phyloP scores from a whole-genome alignment of 2,797 vertebrate species.

The Erithacus rubecula region DNA sequence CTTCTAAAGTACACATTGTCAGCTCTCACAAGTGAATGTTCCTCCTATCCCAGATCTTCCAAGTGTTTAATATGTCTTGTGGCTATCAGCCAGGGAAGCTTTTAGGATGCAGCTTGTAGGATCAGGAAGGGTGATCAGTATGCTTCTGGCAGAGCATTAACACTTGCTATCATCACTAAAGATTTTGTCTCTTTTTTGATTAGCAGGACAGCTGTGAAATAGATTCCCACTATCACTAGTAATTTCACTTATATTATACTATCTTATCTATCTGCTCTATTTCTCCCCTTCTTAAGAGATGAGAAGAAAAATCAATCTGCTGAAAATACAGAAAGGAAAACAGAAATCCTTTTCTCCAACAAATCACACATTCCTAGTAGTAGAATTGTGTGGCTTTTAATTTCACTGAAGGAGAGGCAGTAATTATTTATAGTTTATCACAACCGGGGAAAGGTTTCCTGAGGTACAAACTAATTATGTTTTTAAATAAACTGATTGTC shows the following conservation, averaged over 20 bases:
- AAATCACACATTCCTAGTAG: conserved; percentile 27
- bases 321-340: neutral
- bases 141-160: neutral
- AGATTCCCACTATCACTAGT: neutral
- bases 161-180: neutral
- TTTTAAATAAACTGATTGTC: conserved; percentile 69
- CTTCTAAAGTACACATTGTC: neutral
- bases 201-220: neutral
- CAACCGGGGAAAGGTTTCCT: conserved; percentile 57
- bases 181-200: neutral
- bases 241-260: neutral
- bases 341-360: conserved; percentile 9
- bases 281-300: neutral
- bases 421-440: conserved; percentile 71
- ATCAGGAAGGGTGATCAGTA: neutral
- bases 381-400: conserved; percentile 60
- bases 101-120: neutral
- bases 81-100: neutral
- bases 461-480: conserved; percentile 65
- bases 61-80: neutral
- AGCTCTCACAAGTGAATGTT: neutral
- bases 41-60: neutral
- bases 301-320: neutral
- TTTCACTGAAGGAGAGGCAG: conserved; percentile 48
- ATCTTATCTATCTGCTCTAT: neutral